Evolutionary conservation across 2,888 invertebrate species (phyloP).

Genomic region (Invenusta paracnida): DNA sequence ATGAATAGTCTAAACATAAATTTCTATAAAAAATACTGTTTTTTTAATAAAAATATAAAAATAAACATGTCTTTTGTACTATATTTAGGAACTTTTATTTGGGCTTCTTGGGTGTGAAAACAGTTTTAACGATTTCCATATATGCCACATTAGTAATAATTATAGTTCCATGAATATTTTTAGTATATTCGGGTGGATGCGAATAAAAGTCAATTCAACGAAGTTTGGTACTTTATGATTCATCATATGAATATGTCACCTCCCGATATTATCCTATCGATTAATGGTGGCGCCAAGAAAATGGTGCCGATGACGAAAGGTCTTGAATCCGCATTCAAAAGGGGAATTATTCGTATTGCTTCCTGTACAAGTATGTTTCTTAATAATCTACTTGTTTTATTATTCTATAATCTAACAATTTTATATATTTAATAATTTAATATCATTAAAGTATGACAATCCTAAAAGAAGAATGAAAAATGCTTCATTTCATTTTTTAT

Average conservation of each 20-base stretch:
- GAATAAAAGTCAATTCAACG: conserved; percentile 48
- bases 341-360: conserved; percentile 58
- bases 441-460: no score
- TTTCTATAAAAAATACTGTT: neutral
- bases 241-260: conserved; percentile 54
- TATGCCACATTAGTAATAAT: no score
- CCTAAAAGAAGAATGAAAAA: no score
- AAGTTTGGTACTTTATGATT: conserved; percentile 53
- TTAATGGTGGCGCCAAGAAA: conserved; percentile 59
- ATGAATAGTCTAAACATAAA: no score
- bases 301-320: conserved; percentile 51
- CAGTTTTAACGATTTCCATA: no score
- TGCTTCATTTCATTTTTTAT: no score
- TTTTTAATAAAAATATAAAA: neutral
- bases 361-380: conserved; percentile 39
- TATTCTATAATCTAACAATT: no score
- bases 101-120: no score
- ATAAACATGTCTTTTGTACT: neutral
- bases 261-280: conserved; percentile 59
- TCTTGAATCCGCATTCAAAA: conserved; percentile 51
- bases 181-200: conserved; percentile 54
- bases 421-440: no score
- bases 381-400: no score
- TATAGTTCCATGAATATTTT: no score
- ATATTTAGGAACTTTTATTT: no score